Evolutionary conservation across 2,113 vertebrate species (phyloP), one percentile per base, ranked within the genome.

Genomic region (Ivindomyrus marchei): DNA sequence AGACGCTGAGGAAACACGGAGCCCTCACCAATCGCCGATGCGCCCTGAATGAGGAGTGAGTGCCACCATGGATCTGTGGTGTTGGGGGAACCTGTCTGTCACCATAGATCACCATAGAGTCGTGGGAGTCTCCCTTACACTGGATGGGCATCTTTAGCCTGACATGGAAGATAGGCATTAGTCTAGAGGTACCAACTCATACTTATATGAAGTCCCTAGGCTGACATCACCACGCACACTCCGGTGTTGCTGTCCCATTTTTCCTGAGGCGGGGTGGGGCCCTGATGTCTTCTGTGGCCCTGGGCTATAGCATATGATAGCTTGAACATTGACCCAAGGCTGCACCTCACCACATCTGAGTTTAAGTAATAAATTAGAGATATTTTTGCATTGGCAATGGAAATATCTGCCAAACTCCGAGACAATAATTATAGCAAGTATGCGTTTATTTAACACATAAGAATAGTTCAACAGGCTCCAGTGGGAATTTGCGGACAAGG

Each of bases 1-100:
- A 97, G 66, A 98, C 97, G 1, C 94, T 99, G 93, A 94, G 93
- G 90, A 98, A 97, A 89, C 95, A 97, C 0, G 98, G 98, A 92
- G 95, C 97, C 0, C 96, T 94, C 89, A 99, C 98, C 0, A 98
- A 97, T 92, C 96, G 98, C 53, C 97, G 98, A 24, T 99, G 98
- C 4, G 96, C 98, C 77, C 95, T 97, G 11, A 99, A 99, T 0
- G 98, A 99, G 92, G 98, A 98, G 98, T 99, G 97, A 98, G 98
- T 31, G 10, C 47, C 9, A 4, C 10, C 42, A 21, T 31, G 27
- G 62, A 4, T 70, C 27, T 13, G 62, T 62, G 56, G 56, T 56
- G 53, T n/a, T 62, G 58, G 3, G 58, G 58, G 58, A 62, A 2
- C 24, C 58, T 10, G 2, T 66, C 58, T 66, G 58, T 27, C 58